Conservation (phyloP, 1,140 invertebrate species). For the Ceratina japonica region DNA sequence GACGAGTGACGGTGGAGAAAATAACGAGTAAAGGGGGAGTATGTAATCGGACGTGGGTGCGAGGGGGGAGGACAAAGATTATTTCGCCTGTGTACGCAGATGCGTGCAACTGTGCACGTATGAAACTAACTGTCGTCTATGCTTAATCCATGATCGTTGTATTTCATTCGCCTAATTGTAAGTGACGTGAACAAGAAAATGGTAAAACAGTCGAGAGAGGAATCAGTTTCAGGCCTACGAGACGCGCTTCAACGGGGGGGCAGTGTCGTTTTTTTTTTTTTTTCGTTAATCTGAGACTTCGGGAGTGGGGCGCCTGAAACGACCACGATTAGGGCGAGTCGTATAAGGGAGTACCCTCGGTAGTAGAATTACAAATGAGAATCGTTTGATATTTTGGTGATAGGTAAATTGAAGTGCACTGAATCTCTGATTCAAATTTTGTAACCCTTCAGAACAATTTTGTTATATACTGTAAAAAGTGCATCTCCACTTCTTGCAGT, state of each 20-base stretch:
- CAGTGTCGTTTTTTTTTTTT: not conserved
- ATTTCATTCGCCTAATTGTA: conserved; percentile 55
- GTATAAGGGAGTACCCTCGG: too few relatives aligned
- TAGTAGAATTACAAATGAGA: too few relatives aligned
- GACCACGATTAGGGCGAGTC: not conserved
- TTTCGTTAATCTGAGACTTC: conserved; percentile 18
- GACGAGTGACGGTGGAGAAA: conserved; percentile 9
- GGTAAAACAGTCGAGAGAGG: not conserved
- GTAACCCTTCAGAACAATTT: too few relatives aligned
- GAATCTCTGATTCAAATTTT: too few relatives aligned
- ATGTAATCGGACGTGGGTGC: not conserved
- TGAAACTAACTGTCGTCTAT: conserved; percentile 48
- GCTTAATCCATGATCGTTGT: conserved; percentile 50
- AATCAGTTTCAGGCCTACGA: conserved; percentile 42
- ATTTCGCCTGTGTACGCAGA: conserved; percentile 38
- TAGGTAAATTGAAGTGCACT: too few relatives aligned
- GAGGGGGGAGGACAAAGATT: conserved; percentile 4
- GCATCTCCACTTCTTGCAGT: too few relatives aligned
- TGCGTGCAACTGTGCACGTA: conserved; percentile 17
- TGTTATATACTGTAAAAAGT: too few relatives aligned
- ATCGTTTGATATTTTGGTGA: too few relatives aligned
- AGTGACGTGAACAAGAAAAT: not conserved
- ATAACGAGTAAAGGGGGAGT: not conserved
- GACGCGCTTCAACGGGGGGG: not conserved
- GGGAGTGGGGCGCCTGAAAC: conserved; percentile 31